Evolutionary conservation across 2,888 invertebrate genomes (phyloP).

Genomic region (Seladonia tumulorum): DNA sequence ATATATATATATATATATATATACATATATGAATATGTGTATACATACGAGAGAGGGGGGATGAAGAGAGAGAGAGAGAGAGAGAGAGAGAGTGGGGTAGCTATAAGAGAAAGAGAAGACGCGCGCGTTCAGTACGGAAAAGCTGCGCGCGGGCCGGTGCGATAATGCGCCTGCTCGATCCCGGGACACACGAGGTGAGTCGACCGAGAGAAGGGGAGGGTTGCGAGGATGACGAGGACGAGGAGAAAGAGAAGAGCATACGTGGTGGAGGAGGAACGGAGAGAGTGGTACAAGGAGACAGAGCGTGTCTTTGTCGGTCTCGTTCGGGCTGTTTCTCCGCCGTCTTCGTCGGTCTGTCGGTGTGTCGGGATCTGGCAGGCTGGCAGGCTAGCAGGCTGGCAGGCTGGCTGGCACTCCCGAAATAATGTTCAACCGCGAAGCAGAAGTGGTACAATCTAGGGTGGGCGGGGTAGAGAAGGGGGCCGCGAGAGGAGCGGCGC

Average conservation of each 20-base stretch:
- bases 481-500: background rate
- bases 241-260: background rate
- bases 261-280: slow-evolving; percentile 14
- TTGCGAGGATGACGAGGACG: background rate
- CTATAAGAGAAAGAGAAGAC: slow-evolving; percentile 18
- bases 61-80: slow-evolving; percentile 15
- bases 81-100: slow-evolving; percentile 7
- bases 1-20: too few species aligned
- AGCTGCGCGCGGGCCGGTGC: slow-evolving; percentile 46
- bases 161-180: slow-evolving; percentile 71
- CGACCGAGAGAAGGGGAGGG: slow-evolving; percentile 25
- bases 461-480: background rate
- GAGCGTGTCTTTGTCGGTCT: background rate
- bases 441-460: slow-evolving; percentile 22
- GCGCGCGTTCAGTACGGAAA: slow-evolving; percentile 35
- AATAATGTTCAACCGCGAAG: slow-evolving; percentile 75
- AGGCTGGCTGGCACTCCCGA: slow-evolving; percentile 79
- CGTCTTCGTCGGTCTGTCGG: slow-evolving; percentile 42
- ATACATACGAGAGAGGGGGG: background rate
- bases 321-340: slow-evolving; percentile 5
- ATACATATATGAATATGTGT: background rate
- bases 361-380: slow-evolving; percentile 57
- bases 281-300: slow-evolving; percentile 46
- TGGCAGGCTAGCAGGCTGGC: slow-evolving; percentile 66
- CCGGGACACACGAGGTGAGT: slow-evolving; percentile 65